Conservation (phyloP, 2,888 invertebrate genomes). For the Thereva nobilitata region DNA sequence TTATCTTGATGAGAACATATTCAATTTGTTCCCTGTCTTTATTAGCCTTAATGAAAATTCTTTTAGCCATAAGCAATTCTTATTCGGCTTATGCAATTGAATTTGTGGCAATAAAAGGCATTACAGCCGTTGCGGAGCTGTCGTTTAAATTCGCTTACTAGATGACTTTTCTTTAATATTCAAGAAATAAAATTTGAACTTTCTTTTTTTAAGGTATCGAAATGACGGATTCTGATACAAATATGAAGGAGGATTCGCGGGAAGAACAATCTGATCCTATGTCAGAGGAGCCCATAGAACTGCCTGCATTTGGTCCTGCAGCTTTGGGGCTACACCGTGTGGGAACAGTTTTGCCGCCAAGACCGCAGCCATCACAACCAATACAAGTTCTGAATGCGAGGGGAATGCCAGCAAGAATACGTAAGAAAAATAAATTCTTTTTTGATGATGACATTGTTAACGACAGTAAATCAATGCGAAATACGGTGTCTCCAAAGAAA, state of each 20-base stretch:
- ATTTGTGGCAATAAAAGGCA: no score
- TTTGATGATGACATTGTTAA: conserved; percentile 88
- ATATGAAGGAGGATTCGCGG: conserved; percentile 10
- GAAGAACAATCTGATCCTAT: conserved; percentile 16
- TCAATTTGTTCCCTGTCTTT: no score
- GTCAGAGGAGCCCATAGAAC: conserved; percentile 70
- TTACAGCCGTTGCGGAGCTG: no score
- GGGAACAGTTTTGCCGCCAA: conserved; percentile 73
- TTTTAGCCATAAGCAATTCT: no score
- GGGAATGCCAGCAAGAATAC: conserved; percentile 87
- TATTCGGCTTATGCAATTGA: no score
- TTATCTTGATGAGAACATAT: no score
- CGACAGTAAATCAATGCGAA: conserved; percentile 74
- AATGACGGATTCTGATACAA: conserved; percentile 27
- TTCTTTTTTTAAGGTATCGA: not conserved
- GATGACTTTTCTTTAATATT: no score
- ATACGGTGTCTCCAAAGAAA: conserved; percentile 56
- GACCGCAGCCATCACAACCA: conserved; percentile 70
- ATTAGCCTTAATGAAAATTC: no score
- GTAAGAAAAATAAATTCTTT: conserved; percentile 86
- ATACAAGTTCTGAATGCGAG: conserved; percentile 82
- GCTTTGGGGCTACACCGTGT: conserved; percentile 81
- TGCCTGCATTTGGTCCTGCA: conserved; percentile 76
- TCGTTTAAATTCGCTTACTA: no score
- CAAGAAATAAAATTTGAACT: no score